phyloP scores from a whole-genome alignment of 2,888 invertebrate genomes.

The Acleris holmiana region DNA sequence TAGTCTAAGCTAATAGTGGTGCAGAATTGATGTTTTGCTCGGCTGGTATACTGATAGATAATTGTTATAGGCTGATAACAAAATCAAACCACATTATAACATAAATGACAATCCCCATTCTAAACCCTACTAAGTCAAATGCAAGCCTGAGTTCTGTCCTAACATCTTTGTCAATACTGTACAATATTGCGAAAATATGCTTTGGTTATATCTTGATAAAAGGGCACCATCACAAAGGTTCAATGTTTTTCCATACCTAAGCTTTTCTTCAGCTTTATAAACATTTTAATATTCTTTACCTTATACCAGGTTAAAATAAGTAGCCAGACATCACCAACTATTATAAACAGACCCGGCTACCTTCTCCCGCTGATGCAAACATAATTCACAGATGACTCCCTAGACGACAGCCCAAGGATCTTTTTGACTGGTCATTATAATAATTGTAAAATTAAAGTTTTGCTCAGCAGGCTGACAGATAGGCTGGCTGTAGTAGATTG shows the following conservation, averaged over 20 bases:
- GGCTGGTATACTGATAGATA: too few species aligned
- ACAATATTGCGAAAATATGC: constrained; percentile 24
- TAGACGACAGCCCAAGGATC: constrained; percentile 61
- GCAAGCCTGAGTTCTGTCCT: constrained; percentile 22
- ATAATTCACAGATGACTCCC: constrained; percentile 36
- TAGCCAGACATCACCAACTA: constrained; percentile 57
- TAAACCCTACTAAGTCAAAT: constrained; percentile 18
- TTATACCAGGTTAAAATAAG: constrained; percentile 46
- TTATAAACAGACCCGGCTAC: constrained; percentile 44
- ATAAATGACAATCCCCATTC: constrained; percentile 14
- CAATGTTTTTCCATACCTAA: too few species aligned
- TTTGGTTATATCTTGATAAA: constrained; percentile 18
- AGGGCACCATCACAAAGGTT: constrained; percentile 4
- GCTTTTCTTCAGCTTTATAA: not conserved
- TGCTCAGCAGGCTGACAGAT: too few species aligned
- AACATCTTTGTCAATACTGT: constrained; percentile 7
- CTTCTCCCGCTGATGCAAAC: constrained; percentile 37
- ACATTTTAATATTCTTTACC: not conserved
- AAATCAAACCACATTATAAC: constrained; percentile 5
- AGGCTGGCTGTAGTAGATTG: too few species aligned
- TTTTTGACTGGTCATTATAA: constrained; percentile 68
- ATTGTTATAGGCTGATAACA: too few species aligned
- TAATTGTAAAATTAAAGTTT: too few species aligned
- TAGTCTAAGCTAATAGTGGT: too few species aligned
- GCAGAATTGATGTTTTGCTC: too few species aligned